Base-by-base conservation (phyloP, 1,140 invertebrate species). In the Bilobella aurantiaca region DNA sequence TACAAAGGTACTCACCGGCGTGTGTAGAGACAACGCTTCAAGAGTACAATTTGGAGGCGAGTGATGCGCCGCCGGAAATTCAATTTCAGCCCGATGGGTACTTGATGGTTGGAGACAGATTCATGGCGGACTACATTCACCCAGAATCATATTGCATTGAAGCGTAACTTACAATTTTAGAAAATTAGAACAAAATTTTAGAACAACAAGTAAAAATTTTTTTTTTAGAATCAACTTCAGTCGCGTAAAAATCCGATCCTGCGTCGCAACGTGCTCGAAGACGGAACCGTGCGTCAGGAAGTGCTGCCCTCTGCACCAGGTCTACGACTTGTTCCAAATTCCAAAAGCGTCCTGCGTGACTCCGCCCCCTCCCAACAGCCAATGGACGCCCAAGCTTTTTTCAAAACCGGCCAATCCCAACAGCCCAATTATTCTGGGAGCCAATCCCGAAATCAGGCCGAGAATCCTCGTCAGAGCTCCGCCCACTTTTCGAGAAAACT, bases 131-230 rank as follows among this genome's bases (percentile, higher is more conserved):
- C 3, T 53, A 53, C 21, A 23, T 53, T 23, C 49, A 53, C 25
- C 49, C 49, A 16, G 23, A 53, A 23, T 53, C 49, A 23, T 53
- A 53, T 23, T 53, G 49, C 23, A 53, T 53, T 53, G 49, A 53
- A 12, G 49, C 14, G 49, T 53, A 23, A 53, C 14, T 53, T 53
- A 23, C 49, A 42, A 42, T 8, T 42, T 8, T 42, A 42, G 18
- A 42, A 42, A 42, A 42, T 42, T 42, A 18, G 8, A 8, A 42
- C 34, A 8, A 42, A n/a, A 12, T 42, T 42, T 42, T 18, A 18
- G 18, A 42, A 42, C 8, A 12, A 12, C 18, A 42, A 12, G 34
- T 42, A 42, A 12, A 12, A 12, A 12, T 42, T 8, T 12, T 42
- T 18, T 42, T 12, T 18, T 5, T 53, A 53, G 49, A 14, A 53